These are phyloP conservation scores for Abramis brama DNA, from an alignment of 2,113 vertebrate genomes.

Conservation along the genomic window DNA sequence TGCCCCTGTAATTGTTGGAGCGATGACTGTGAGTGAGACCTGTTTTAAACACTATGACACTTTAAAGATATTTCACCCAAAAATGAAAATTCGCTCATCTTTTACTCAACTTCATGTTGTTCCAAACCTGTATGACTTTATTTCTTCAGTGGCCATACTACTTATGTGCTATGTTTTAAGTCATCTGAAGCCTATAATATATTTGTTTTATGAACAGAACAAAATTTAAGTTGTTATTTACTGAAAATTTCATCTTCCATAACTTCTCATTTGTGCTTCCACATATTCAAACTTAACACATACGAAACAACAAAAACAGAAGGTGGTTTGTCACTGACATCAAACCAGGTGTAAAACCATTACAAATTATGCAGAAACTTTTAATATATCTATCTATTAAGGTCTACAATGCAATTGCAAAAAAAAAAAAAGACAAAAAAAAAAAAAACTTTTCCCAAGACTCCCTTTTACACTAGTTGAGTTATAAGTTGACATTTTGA, in stretches of 20 bases:
- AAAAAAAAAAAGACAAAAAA: too few species aligned
- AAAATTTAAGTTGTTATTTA: background rate
- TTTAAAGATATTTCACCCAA: background rate
- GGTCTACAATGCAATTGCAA: too few species aligned
- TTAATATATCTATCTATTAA: background rate
- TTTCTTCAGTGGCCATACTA: background rate
- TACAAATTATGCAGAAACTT: background rate
- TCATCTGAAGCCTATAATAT: background rate
- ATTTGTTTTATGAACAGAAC: background rate
- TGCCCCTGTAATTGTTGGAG: constrained; percentile 44
- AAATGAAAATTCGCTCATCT: background rate
- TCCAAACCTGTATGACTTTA: background rate
- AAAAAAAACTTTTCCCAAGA: background rate
- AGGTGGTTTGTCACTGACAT: too few species aligned
- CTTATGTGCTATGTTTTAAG: too few species aligned
- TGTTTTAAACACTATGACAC: background rate
- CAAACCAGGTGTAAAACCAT: too few species aligned
- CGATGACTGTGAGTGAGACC: constrained; percentile 75
- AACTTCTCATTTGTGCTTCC: too few species aligned
- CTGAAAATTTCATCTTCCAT: background rate
- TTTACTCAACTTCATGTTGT: background rate
- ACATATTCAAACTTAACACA: too few species aligned
- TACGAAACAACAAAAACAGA: too few species aligned
- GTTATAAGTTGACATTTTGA: background rate
- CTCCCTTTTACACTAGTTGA: background rate